Evolutionary conservation across 2,113 vertebrate species (phyloP), one percentile per base, ranked within the genome.

Genomic region (Sterrhoptilus dennistouni): DNA sequence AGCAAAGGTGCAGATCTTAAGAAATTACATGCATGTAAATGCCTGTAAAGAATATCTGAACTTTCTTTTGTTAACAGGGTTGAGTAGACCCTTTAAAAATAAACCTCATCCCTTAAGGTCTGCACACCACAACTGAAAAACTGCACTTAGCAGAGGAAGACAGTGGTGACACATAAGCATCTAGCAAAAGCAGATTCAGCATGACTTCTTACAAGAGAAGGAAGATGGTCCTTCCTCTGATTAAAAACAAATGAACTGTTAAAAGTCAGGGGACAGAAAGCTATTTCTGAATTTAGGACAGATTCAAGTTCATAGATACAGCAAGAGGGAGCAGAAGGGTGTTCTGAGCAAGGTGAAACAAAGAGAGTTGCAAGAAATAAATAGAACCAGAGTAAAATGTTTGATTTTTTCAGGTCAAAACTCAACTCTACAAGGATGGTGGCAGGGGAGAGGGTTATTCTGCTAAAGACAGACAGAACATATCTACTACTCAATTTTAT

Each of bases 201-300:
- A 72, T 36, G 57, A 44, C 49, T 31, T 60, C 49, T 79, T 31
- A 36, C 11, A 45, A 7, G 9, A 85, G 44, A 82, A 52, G 44
- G 23, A 87, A 88, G 29, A 85, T 13, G 29, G 36, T 21, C 44
- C 38, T 79, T 77, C 24, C 80, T 89, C 64, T 61, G 24, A 44
- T 52, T 40, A 82, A 69, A 87, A 84, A 11, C 12, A 79, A 57
- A 79, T 76, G 64, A 88, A 60, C 54, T 57, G 40, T 61, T 38
- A 40, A 54, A 64, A 2, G 5, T 80, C 63, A 93, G 15, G n/a
- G 61, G 90, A 83, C n/a, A 42, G 18, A n/a, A 83, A 87, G 64
- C n/a, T 78, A 87, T 78, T 95, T 93, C 45, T 85, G 75, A 87
- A 93, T 86, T 88, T 52, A 90, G 85, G 78, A 79, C 88, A 96